Conservation (phyloP, 2,797 vertebrate species). For the Clarias platycephalus region DNA sequence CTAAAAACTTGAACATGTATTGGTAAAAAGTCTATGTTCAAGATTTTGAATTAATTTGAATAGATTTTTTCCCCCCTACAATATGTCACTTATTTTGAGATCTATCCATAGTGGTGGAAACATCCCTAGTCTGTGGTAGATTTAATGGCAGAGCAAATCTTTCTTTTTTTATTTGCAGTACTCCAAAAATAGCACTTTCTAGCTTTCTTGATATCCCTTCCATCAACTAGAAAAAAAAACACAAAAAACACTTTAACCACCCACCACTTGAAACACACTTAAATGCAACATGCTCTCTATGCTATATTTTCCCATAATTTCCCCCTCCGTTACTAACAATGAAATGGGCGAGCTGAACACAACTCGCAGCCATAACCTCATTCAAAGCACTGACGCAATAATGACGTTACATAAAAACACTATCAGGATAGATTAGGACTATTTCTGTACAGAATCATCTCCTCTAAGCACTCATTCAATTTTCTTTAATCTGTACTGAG, state of each 20-base stretch:
- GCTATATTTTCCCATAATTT: not conserved
- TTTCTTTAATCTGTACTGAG: not conserved
- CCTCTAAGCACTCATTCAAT: not conserved
- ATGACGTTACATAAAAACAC: not conserved
- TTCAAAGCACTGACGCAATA: not conserved
- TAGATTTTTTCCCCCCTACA: not conserved
- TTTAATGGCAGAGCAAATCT: not conserved
- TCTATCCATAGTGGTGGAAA: not conserved
- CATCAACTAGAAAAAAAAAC: not conserved
- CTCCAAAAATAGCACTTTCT: not conserved
- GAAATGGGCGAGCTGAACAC: not conserved
- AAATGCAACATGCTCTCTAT: not conserved
- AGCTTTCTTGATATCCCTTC: not conserved
- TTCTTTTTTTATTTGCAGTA: not conserved
- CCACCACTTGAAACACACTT: not conserved
- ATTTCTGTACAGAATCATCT: not conserved
- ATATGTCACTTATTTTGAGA: not conserved
- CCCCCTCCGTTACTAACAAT: not conserved
- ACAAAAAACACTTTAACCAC: not conserved
- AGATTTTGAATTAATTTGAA: not conserved
- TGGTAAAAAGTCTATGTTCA: not conserved
- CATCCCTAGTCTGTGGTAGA: not conserved
- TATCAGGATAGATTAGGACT: not conserved
- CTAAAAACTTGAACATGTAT: not conserved
- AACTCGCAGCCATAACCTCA: not conserved